Base-by-base conservation (phyloP, 1,140 invertebrate genomes). In the Drosophila pectinifera region DNA sequence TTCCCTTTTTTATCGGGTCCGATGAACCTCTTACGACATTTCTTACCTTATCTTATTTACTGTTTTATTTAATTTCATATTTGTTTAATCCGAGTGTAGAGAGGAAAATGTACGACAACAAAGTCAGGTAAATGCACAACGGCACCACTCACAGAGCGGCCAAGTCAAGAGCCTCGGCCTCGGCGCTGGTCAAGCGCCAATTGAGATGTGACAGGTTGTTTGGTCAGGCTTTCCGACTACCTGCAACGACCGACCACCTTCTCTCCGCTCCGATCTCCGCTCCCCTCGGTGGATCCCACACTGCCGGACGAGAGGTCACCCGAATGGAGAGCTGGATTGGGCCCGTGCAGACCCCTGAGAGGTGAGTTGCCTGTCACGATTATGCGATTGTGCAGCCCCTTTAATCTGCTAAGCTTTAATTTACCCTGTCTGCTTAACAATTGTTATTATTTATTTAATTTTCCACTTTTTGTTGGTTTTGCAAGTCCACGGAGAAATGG, bases 141-240 rank as follows among this genome's bases (percentile, higher is more conserved):
- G 28, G 18, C 59, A 68, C 31, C 26, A 57, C 67, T 56, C 49
- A 28, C 16, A 34, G 5, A 18, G 31, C 20, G 54, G 49, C 31
- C 49, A 26, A 18, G 53, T 36, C 54, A 72, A 51, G 54, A 73
- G 69, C 69, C 69, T 34, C 4, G 48, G 49, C 49, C 49, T n/a
- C 49, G 18, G 34, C 18, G 31, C 18, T 34, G 73, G 46, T 76
- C 59, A 76, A 67, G 72, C 73, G 53, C 39, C 54, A 76, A 76
- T 76, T 76, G 73, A 76, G 72, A 67, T 76, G 73, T 53, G 73
- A 67, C 72, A 67, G 61, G 72, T 58, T 67, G 73, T 67, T 46
- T 46, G 72, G 72, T 46, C 59, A 56, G 68, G 68, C 41, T 39
- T 43, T 45, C 39, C 59, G 26, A n/a, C 38, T 22, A 73, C 45